Evolutionary conservation across 1,140 invertebrate genomes (phyloP), one percentile per base, ranked within the genome.

Genomic region (Zaprionus capensis): DNA sequence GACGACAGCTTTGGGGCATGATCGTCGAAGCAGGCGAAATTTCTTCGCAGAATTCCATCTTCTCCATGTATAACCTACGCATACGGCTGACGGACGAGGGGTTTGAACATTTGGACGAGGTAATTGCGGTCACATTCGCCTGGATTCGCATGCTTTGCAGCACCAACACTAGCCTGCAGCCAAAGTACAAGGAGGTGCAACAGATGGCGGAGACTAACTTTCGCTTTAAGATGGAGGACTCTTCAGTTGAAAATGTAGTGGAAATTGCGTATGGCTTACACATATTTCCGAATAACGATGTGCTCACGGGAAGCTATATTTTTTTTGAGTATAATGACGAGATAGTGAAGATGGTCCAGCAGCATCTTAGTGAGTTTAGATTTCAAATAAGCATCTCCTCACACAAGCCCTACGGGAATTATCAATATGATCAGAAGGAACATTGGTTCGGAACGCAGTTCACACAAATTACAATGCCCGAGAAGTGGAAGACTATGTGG

Each of bases 1-100:
- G 96, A 64, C 95, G 95, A 57, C 96, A 96, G 94, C 95, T 97
- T 36, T 98, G 97, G 97, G 97, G 96, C 12, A 93, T 98, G 11
- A 95, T 98, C 9, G 9, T 9, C 79, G 96, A 96, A 75, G 94
- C 95, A 24, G 2, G 22, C 0, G 2, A 24, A 3, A 24, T 3
- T 24, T 24, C 2, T 24, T 24, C 22, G 22, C 2, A 1, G 73
- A 97, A 95, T 58, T 95, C 95, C 0, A 94, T 96, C 80, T 96
- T 95, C 78, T 94, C 95, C 5, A 93, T 97, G 24, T 98, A 98
- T 91, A 95, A 93, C 17, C 92, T 98, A 3, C 94, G 94, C 66
- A 94, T 98, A 9, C 94, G 95, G 20, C 93, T 99, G 4, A 98
- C 97, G 0, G 95, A 97, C 66, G 94, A 96, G 59, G 98, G 98